Conservation (phyloP, 2,113 vertebrate genomes). For the Pachypanchax playfairii region DNA sequence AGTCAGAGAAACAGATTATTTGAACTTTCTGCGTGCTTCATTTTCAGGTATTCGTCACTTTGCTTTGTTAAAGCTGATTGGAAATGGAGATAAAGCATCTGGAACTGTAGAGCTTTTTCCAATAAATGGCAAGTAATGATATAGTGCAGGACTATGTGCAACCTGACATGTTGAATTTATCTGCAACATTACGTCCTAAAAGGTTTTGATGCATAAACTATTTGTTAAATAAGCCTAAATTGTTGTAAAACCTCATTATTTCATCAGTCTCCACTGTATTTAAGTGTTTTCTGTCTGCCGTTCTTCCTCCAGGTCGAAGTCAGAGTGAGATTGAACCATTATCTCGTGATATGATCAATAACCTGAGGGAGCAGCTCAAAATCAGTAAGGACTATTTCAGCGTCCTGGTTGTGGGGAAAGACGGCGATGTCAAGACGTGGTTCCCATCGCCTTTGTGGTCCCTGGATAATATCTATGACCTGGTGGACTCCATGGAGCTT, state of each 20-base stretch:
- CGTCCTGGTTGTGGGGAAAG: slow-evolving; percentile 82
- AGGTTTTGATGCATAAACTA: neutral
- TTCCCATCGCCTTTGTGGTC: slow-evolving; percentile 82
- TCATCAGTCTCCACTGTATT: neutral
- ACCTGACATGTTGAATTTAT: too few species aligned
- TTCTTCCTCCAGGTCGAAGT: slow-evolving; percentile 69
- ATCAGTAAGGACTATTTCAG: slow-evolving; percentile 81
- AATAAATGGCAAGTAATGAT: slow-evolving; percentile 73
- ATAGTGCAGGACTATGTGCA: neutral
- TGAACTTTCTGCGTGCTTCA: neutral
- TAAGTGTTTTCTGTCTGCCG: too few species aligned
- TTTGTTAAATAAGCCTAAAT: neutral
- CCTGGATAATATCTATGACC: slow-evolving; percentile 79
- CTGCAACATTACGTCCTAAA: neutral
- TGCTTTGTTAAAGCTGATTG: slow-evolving; percentile 78
- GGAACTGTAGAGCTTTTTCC: slow-evolving; percentile 80
- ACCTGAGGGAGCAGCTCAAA: slow-evolving; percentile 78
- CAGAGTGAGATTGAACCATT: slow-evolving; percentile 74
- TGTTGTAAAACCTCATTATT: neutral
- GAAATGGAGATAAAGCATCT: slow-evolving; percentile 66
- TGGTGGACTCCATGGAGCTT: slow-evolving; percentile 81
- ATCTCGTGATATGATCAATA: slow-evolving; percentile 64
- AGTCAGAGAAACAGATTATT: too few species aligned
- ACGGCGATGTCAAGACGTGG: slow-evolving; percentile 79
- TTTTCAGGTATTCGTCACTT: slow-evolving; percentile 81